phyloP scores from a whole-genome alignment of 2,888 invertebrate genomes.

The Sinhomidia bicolor region DNA sequence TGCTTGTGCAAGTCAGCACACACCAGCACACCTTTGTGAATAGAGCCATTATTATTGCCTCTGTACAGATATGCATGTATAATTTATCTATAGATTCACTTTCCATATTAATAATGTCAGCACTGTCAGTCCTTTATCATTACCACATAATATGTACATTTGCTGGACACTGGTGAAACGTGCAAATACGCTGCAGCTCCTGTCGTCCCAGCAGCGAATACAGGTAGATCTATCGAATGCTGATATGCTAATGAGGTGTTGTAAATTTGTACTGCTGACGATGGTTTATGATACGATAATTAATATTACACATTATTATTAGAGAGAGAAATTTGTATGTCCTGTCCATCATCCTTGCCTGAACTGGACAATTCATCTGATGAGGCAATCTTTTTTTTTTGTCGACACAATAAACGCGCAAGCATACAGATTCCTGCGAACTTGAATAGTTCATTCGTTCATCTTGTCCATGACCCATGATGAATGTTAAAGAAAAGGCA shows the following conservation, averaged over 20 bases:
- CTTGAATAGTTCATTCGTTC: constrained; percentile 24
- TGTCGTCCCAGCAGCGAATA: neutral
- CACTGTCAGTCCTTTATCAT: too few relatives aligned
- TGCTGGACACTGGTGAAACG: neutral
- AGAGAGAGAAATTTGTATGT: neutral
- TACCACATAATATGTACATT: too few relatives aligned
- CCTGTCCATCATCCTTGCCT: constrained; percentile 7
- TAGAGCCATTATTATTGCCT: too few relatives aligned
- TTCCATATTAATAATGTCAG: too few relatives aligned
- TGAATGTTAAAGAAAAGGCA: constrained; percentile 27
- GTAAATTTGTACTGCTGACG: constrained; percentile 3
- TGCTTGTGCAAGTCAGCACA: too few relatives aligned
- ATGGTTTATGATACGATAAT: constrained; percentile 39
- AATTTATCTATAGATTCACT: neutral
- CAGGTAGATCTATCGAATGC: neutral
- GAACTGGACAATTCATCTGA: neutral
- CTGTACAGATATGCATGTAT: too few relatives aligned
- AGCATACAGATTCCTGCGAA: constrained; percentile 24
- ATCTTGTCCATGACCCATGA: constrained; percentile 59
- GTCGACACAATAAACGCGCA: too few relatives aligned
- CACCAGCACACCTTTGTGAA: too few relatives aligned
- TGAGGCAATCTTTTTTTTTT: constrained; percentile 36
- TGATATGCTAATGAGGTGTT: neutral
- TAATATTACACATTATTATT: constrained; percentile 24
- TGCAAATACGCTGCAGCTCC: too few relatives aligned